Evolutionary conservation across 2,888 invertebrate genomes (phyloP).

Genomic region (Acanthosoma haemorrhoidale): DNA sequence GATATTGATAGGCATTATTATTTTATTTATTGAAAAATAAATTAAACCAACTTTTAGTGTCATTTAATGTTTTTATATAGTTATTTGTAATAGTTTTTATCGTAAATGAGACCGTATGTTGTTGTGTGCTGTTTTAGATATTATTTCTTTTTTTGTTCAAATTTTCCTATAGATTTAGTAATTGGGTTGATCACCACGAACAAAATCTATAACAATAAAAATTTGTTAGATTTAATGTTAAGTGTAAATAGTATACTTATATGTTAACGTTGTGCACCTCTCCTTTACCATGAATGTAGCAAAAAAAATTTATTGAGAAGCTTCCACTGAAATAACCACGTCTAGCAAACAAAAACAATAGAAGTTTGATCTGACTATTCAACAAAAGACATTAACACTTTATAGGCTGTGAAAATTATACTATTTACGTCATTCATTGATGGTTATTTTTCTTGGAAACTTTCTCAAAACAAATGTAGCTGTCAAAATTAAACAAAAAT

Average conservation of each 20-base stretch:
- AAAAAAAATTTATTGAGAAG: no score
- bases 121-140: background rate
- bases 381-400: no score
- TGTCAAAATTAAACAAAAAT: background rate
- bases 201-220: conserved; percentile 9
- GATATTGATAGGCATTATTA: no score
- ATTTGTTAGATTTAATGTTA: background rate
- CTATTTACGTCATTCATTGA: background rate
- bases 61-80: background rate
- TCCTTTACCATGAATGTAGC: background rate
- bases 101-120: background rate
- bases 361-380: no score
- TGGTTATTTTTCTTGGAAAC: background rate
- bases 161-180: conserved; percentile 8
- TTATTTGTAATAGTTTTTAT: background rate
- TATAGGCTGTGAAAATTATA: no score
- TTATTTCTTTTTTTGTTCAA: no score
- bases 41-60: no score
- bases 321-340: no score
- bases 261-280: background rate
- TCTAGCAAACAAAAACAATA: no score
- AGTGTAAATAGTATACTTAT: background rate
- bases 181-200: conserved; percentile 3
- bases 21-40: no score
- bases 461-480: background rate